A percentile compares a stretch with the other conserved stretches of the same genome.
These are phyloP conservation scores for Parazoanthus darwini DNA, from an alignment of 92 coral and sea anemone species.

Conservation along the genomic window DNA sequence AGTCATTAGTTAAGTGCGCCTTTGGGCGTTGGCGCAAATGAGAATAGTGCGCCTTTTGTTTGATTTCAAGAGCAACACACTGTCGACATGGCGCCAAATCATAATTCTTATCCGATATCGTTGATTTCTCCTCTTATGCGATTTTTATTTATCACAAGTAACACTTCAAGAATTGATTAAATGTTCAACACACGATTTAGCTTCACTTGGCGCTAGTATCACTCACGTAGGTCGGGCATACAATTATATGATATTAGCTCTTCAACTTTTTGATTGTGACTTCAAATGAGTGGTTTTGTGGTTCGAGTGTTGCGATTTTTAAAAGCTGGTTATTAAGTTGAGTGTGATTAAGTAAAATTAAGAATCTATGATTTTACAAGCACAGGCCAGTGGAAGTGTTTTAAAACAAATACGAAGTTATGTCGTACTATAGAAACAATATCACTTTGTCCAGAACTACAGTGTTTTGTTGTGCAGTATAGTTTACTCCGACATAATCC, in stretches of 20 bases:
- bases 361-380: neutral
- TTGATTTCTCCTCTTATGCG: neutral
- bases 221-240: neutral
- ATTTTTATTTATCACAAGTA: neutral
- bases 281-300: neutral
- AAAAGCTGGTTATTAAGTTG: neutral
- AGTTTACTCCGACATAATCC: neutral
- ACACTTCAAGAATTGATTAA: neutral
- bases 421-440: neutral
- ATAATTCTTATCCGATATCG: neutral
- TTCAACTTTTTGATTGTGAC: neutral
- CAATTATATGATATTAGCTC: neutral
- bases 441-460: neutral
- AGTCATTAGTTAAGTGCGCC: neutral
- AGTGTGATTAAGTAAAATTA: neutral
- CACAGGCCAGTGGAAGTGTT: neutral
- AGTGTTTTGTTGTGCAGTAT: neutral
- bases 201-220: neutral
- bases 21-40: neutral
- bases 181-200: constrained; percentile 9
- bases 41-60: neutral
- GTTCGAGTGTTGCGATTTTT: neutral
- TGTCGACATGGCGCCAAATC: neutral
- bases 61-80: neutral
- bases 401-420: neutral